Conservation (phyloP, 2,888 invertebrate genomes). For the Pristionchus entomophagus region DNA sequence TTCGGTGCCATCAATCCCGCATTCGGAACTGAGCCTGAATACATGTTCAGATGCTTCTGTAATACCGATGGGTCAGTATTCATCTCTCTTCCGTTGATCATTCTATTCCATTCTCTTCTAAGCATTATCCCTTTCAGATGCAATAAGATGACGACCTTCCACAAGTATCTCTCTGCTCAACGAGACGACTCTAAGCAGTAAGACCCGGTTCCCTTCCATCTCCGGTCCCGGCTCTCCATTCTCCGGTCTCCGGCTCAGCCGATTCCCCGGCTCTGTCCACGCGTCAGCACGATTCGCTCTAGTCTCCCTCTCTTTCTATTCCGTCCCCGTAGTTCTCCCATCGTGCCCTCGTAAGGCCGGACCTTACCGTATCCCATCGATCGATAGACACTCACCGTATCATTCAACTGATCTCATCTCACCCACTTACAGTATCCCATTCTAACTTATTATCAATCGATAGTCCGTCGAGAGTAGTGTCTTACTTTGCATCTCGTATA, state of each 20-base stretch:
- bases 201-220: not conserved
- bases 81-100: not conserved
- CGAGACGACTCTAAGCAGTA: too few relatives aligned
- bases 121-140: conserved; percentile 45
- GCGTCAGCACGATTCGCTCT: too few relatives aligned
- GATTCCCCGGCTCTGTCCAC: too few relatives aligned
- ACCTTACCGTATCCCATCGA: too few relatives aligned
- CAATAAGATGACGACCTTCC: conserved; percentile 55
- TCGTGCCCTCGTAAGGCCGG: not conserved
- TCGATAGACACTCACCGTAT: too few relatives aligned
- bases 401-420: not conserved
- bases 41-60: conserved; percentile 69
- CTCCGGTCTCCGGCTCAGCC: not conserved
- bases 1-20: conserved; percentile 52
- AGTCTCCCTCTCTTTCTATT: not conserved
- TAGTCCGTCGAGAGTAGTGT: not conserved
- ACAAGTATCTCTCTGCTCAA: conserved; percentile 48
- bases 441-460: not conserved
- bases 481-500: not conserved
- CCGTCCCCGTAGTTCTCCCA: not conserved
- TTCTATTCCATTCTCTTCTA: not conserved
- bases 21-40: conserved; percentile 57
- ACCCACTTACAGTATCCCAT: not conserved
- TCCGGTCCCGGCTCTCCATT: not conserved
- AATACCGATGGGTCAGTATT: conserved; percentile 59